Conservation (phyloP, 2,797 vertebrate species). For the Platyrinchus mystaceus region DNA sequence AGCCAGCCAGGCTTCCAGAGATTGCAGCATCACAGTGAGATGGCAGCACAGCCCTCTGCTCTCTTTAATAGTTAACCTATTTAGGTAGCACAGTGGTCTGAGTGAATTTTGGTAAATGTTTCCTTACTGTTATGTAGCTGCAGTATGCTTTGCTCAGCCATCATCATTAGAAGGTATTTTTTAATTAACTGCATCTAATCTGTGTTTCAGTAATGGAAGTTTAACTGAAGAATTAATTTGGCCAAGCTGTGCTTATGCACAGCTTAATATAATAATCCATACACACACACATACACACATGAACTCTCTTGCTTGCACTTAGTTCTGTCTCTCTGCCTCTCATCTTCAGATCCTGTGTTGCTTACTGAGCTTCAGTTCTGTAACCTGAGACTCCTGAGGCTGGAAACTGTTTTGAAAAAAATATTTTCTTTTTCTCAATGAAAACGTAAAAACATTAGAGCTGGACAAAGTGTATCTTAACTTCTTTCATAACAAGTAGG, state of each 20-base stretch:
- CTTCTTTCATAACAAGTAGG: background rate
- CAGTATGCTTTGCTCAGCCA: background rate
- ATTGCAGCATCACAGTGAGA: background rate
- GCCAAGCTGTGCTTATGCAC: background rate
- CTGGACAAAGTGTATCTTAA: background rate
- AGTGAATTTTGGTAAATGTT: background rate
- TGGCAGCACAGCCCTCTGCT: background rate
- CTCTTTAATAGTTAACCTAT: background rate
- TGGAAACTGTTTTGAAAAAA: background rate
- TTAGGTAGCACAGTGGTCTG: background rate
- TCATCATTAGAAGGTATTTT: background rate
- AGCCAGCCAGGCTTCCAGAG: background rate
- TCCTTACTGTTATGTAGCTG: background rate
- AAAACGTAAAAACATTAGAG: background rate
- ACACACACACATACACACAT: rapidly evolving
- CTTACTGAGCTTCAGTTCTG: background rate
- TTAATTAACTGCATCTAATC: background rate
- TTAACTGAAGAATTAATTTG: slow-evolving; percentile 27
- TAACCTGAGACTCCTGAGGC: background rate
- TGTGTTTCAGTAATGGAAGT: background rate
- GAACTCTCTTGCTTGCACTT: background rate
- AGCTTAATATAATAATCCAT: background rate
- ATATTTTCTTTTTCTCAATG: background rate
- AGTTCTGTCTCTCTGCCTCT: background rate
- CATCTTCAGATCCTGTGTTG: background rate